Evolutionary conservation across 2,888 invertebrate genomes (phyloP), one percentile per base, ranked within the genome.

Genomic region (Eledone cirrhosa): DNA sequence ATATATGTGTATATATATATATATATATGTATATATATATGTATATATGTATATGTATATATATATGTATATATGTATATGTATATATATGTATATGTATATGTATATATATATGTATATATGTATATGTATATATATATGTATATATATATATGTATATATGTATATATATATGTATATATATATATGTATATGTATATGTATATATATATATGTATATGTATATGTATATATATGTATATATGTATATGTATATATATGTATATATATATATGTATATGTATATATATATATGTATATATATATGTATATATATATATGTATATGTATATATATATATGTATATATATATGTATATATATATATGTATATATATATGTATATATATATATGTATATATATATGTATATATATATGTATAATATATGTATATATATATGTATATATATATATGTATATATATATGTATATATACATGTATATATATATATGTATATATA

Each of bases 181-280:
- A 1, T 11, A 63, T 27, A 14, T 11, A 63, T 27, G 27, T 27
- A 63, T 27, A 63, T 11, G 22, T 27, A 22, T 22, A 63, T 27
- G 22, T 27, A 63, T 27, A 22, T 27, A 22, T 27, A 22, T 11
- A 63, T 11, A 22, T 11, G 27, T 11, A 14, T 11, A 63, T 63
- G n/a, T 63, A 22, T 63, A 27, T 11, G 22, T 63, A 27, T 14
- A 63, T 63, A 7, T 59, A 5, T 11, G n/a, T 11, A n/a, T 27
- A 1, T 27, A 63, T 27, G 22, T 63, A 27, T 11, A 24, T 19
- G n/a, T 16, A 65, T 65, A 65, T 29, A 65, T n/a, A 65, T 13
- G n/a, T n/a, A 65, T n/a, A 65, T n/a, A 65, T n/a, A 65, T n/a
- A 65, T 65, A 65, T n/a, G n/a, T 24, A 65, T n/a, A 65, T n/a